Percentiles rank a stretch among this genome's conserved stretches.
phyloP scores from a whole-genome alignment of 2,113 vertebrate species.

The Amblyopsis rosae region DNA sequence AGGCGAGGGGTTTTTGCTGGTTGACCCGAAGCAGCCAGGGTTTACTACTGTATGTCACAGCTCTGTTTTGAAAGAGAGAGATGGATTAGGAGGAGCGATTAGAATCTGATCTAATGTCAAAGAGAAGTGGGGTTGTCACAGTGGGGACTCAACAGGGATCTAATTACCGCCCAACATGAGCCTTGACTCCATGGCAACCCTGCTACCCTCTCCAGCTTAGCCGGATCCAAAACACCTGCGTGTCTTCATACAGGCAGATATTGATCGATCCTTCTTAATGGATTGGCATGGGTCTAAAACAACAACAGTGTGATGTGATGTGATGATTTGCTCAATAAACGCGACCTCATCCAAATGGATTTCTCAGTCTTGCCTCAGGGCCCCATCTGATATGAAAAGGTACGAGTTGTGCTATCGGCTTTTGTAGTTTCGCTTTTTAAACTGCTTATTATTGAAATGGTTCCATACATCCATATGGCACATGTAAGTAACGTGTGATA shows the following conservation, averaged over 20 bases:
- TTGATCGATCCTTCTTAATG: slow-evolving; percentile 29
- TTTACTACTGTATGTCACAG: slow-evolving; percentile 38
- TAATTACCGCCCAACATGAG: slow-evolving; percentile 65
- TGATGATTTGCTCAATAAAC: slow-evolving; percentile 34
- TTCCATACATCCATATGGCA: neutral
- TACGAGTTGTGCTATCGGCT: neutral
- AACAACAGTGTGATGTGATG: slow-evolving; percentile 15
- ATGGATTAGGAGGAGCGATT: neutral
- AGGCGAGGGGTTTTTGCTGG: too few relatives aligned
- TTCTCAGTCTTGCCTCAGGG: neutral
- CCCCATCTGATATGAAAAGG: slow-evolving; percentile 8
- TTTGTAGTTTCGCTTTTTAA: neutral
- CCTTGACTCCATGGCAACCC: slow-evolving; percentile 61
- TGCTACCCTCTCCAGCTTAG: slow-evolving; percentile 24
- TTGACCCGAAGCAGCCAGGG: slow-evolving; percentile 8
- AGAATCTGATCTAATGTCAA: slow-evolving; percentile 42
- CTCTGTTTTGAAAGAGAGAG: slow-evolving; percentile 23
- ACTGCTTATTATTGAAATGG: neutral
- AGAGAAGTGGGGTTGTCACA: slow-evolving; percentile 25
- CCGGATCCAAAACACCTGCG: slow-evolving; percentile 35
- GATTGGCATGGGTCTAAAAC: slow-evolving; percentile 39
- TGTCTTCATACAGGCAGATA: slow-evolving; percentile 39
- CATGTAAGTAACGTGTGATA: slow-evolving; percentile 1
- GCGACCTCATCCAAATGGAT: slow-evolving; percentile 3
- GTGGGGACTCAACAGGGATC: slow-evolving; percentile 56